These are phyloP conservation scores for Nineta flava DNA, from an alignment of 2,888 invertebrate genomes.

Conservation along the genomic window DNA sequence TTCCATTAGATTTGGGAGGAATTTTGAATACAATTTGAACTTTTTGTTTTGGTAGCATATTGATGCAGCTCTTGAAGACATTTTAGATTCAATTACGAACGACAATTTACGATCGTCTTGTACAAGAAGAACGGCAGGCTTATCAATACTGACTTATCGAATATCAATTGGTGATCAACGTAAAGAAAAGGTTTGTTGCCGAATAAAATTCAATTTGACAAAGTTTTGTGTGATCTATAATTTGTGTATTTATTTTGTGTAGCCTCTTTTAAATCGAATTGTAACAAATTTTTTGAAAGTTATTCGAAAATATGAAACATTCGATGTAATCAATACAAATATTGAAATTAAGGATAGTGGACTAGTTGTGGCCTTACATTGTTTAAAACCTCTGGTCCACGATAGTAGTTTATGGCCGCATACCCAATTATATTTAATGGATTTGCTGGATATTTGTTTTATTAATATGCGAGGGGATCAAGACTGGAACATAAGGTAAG, in stretches of 20 bases:
- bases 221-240: neutral
- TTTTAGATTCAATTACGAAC: neutral
- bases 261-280: neutral
- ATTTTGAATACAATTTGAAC: too few species aligned
- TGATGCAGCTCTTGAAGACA: neutral
- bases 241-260: neutral
- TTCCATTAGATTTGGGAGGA: too few species aligned
- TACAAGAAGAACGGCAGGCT: neutral
- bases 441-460: constrained; percentile 1
- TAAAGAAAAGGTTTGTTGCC: neutral
- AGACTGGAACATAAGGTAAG: constrained; percentile 1
- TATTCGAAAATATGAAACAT: neutral
- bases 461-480: neutral
- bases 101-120: neutral
- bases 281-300: neutral
- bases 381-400: neutral
- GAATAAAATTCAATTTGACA: neutral
- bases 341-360: neutral
- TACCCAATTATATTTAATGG: neutral
- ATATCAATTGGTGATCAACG: neutral
- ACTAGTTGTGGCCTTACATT: neutral
- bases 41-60: too few species aligned
- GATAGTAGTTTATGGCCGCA: neutral
- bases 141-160: constrained; percentile 1
- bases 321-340: neutral